Conservation (phyloP, 2,797 vertebrate species). For the Molossus molossus region DNA sequence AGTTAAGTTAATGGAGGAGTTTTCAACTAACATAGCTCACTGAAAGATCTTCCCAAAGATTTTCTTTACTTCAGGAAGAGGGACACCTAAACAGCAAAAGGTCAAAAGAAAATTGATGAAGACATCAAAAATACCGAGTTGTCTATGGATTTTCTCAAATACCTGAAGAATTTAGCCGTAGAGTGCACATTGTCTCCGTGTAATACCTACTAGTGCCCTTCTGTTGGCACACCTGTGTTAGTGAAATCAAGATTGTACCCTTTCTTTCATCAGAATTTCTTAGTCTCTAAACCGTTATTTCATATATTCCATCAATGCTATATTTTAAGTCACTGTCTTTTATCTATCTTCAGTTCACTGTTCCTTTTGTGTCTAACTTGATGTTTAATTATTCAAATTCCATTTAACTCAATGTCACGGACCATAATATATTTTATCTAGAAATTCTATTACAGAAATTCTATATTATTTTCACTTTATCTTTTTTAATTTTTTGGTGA, state of each 20-base stretch:
- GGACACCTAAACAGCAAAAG: conserved; percentile 11
- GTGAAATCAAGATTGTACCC: background rate
- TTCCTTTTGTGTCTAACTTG: background rate
- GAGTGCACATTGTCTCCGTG: background rate
- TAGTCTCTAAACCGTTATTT: background rate
- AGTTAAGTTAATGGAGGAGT: background rate
- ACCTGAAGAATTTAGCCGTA: background rate
- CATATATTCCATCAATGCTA: background rate
- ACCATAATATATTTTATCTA: background rate
- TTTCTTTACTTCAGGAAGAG: background rate
- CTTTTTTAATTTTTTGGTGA: background rate
- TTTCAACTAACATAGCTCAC: background rate
- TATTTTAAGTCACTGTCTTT: conserved; percentile 14
- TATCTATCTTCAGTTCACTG: background rate
- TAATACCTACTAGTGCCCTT: background rate
- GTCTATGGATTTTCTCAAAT: conserved; percentile 1
- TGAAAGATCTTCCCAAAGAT: background rate
- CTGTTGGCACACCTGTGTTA: background rate
- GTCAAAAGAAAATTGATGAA: background rate
- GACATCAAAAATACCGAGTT: background rate
- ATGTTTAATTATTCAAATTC: background rate
- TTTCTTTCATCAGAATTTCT: background rate
- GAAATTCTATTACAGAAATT: conserved; percentile 10
- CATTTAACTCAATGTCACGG: background rate
- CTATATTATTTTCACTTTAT: background rate